phyloP scores from a whole-genome alignment of 2,113 vertebrate species.

The Gila orcuttii region DNA sequence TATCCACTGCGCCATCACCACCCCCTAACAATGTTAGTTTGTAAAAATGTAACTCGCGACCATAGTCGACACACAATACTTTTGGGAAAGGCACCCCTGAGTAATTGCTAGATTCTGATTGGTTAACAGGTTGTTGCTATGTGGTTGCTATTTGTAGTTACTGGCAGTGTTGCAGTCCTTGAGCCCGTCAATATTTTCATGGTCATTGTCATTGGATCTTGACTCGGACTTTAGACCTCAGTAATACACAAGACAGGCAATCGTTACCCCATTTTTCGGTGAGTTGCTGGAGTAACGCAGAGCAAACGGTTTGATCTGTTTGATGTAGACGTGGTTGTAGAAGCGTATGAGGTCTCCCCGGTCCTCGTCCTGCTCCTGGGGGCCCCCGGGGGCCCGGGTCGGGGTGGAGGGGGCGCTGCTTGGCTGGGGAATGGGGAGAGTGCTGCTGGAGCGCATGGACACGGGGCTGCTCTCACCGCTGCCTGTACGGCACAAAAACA shows the following conservation, averaged over 20 bases:
- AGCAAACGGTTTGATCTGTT: slow-evolving; percentile 89
- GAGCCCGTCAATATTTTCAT: no score
- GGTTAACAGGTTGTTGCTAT: no score
- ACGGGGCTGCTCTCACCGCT: slow-evolving; percentile 85
- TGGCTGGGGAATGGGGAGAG: slow-evolving; percentile 81
- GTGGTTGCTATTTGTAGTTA: no score
- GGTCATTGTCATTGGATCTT: no score
- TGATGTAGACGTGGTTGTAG: slow-evolving; percentile 89
- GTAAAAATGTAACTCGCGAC: background rate
- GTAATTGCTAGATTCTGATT: no score
- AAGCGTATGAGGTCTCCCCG: slow-evolving; percentile 96
- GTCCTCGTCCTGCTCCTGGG: slow-evolving; percentile 69
- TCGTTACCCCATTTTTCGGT: slow-evolving; percentile 63
- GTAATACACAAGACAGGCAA: background rate
- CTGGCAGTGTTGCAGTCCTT: no score
- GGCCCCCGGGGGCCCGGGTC: slow-evolving; percentile 75
- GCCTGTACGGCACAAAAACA: slow-evolving; percentile 67
- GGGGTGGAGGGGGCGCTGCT: slow-evolving; percentile 84
- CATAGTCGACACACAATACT: background rate
- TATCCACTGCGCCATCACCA: no score
- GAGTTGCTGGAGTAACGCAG: slow-evolving; percentile 81
- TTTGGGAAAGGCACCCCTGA: background rate
- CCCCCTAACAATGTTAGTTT: no score
- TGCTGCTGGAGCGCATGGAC: slow-evolving; percentile 85
- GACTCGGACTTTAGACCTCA: background rate